Evolutionary conservation across 2,888 invertebrate species (phyloP).

Genomic region (Iselma pallidipennis): DNA sequence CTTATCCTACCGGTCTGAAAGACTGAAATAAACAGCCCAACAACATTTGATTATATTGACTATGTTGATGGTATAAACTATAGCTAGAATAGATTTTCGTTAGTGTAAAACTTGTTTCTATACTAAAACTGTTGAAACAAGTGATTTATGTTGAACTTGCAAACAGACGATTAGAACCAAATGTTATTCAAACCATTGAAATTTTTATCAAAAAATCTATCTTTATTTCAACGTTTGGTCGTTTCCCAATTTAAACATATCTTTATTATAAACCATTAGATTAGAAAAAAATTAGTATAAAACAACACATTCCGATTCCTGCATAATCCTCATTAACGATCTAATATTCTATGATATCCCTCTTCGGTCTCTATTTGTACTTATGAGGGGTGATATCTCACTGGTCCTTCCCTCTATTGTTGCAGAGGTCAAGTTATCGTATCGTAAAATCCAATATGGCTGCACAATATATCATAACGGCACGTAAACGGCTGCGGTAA

Average conservation of each 20-base stretch:
- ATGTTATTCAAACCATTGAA: conserved; percentile 49
- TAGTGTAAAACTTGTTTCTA: not conserved
- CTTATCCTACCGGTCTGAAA: conserved; percentile 50
- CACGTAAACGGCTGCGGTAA: conserved; percentile 53
- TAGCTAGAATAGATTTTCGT: not conserved
- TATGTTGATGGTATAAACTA: not conserved
- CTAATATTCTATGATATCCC: too few relatives aligned
- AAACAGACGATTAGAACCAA: conserved; percentile 53
- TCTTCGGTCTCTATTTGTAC: too few relatives aligned
- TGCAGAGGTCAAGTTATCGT: conserved; percentile 46
- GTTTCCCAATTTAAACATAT: too few relatives aligned
- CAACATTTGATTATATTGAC: not conserved
- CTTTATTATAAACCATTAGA: too few relatives aligned
- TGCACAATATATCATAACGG: conserved; percentile 54
- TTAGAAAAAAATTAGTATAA: too few relatives aligned
- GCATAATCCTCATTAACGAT: too few relatives aligned
- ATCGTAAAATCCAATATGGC: conserved; percentile 54
- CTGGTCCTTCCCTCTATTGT: conserved; percentile 25
- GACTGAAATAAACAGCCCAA: conserved; percentile 38
- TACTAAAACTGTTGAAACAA: conserved; percentile 24
- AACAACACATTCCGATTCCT: too few relatives aligned
- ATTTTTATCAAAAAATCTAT: conserved; percentile 48
- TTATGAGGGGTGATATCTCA: too few relatives aligned
- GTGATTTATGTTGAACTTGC: conserved; percentile 51
- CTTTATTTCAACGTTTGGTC: too few relatives aligned